Evolutionary conservation across 2,888 invertebrate species (phyloP).

Genomic region (Ferrisia virgata): DNA sequence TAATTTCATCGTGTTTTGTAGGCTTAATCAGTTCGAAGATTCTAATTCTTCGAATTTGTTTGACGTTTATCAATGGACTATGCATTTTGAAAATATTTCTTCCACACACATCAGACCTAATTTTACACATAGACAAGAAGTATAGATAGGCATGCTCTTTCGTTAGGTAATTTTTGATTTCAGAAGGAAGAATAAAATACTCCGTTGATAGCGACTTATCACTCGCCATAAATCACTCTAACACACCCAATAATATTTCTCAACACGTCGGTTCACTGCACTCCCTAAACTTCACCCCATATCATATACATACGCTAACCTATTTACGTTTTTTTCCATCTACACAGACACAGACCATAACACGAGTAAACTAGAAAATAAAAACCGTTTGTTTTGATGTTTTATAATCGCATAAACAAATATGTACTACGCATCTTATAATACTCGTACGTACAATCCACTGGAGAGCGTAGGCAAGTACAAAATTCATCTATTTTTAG

Average conservation of each 20-base stretch:
- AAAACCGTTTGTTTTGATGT: slow-evolving; percentile 9
- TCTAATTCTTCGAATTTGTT: too few relatives aligned
- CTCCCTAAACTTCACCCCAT: neutral
- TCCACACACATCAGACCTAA: too few relatives aligned
- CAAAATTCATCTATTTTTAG: neutral
- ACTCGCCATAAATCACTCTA: neutral
- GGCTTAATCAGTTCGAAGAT: too few relatives aligned
- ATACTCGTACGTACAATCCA: too few relatives aligned
- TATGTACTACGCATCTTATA: neutral
- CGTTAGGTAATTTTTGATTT: too few relatives aligned
- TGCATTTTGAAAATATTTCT: too few relatives aligned
- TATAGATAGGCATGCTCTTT: too few relatives aligned
- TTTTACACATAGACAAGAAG: too few relatives aligned
- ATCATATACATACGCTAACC: neutral
- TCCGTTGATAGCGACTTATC: neutral
- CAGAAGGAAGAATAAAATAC: too few relatives aligned
- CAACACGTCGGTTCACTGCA: neutral
- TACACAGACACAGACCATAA: neutral
- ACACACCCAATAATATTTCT: neutral
- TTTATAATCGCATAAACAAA: slow-evolving; percentile 6
- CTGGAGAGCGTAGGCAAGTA: neutral
- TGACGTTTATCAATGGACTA: too few relatives aligned
- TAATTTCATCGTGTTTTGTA: too few relatives aligned
- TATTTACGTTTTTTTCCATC: neutral
- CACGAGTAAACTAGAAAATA: neutral